Base-by-base conservation (phyloP, 2,113 vertebrate species). In the Platichthys stellatus region DNA sequence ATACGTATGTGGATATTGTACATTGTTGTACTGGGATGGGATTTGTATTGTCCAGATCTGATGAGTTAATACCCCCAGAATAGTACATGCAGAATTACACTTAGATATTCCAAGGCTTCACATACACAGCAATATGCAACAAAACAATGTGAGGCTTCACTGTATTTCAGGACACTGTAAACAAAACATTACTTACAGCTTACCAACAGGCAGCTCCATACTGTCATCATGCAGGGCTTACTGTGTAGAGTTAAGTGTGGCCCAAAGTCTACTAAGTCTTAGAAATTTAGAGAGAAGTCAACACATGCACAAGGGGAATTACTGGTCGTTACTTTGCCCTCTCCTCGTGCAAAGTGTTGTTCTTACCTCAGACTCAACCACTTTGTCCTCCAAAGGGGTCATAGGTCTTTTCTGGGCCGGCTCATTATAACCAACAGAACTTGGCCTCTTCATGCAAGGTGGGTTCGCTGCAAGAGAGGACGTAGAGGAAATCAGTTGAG, bases 401-500 rank as follows among this genome's bases (percentile, higher is more conserved):
- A 85, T 65, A 0, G 83, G 72, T 3, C 76, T 94, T 87, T 95
- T 93, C 75, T 93, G 87, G 20, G 90, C 92, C 28, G 92, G 92
- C 21, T 94, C 91, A 61, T 60, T 83, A 76, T 78, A 21, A 78
- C 88, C 15, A 69, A 87, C 75, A 84, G 85, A 83, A 61, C 87
- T 82, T 18, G 94, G 90, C 69, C 88, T 93, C 88, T 97, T 98
- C 91, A 95, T 86, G 74, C 93, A 91, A 0, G 89, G 92, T n/a
- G 96, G 94, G 78, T 95, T 93, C 28, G 93, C 94, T 79, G 90
- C 92, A 93, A 11, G 58, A 76, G 58, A 82, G 5, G 47, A 71
- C 11, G 57, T 26, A 71, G 69, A 88, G 13, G 8, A 58, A 69
- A 43, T 23, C 13, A 65, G 2, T 69, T 5, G 3, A 26, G 9